These are phyloP conservation scores for Clupea harengus DNA, from an alignment of 2,113 vertebrate genomes.

Conservation along the genomic window DNA sequence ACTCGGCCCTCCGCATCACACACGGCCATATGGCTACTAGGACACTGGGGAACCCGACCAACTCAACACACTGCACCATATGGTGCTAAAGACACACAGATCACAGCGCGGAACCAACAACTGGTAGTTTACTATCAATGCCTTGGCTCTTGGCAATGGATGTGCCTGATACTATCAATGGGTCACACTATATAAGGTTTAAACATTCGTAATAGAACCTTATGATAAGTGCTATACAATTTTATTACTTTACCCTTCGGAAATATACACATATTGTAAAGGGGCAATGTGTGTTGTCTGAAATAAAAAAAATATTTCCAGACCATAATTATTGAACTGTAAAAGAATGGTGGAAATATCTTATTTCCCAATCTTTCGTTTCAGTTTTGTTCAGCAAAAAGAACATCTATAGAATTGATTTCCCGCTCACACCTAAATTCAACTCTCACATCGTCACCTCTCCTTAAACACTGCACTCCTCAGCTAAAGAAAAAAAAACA, in stretches of 20 bases:
- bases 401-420: neutral
- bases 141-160: neutral
- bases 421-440: neutral
- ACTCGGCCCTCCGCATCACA: constrained; percentile 44
- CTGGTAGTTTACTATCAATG: neutral
- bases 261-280: too few species aligned
- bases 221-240: neutral
- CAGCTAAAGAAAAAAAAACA: neutral
- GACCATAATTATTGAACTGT: neutral
- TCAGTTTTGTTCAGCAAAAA: neutral
- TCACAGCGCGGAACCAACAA: neutral
- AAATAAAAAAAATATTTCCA: too few species aligned
- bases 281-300: too few species aligned
- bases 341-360: neutral
- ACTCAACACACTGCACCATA: constrained; percentile 28
- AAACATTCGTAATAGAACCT: neutral
- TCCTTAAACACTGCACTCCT: neutral
- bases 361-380: neutral
- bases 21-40: constrained; percentile 34
- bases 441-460: neutral
- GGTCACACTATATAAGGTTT: neutral
- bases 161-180: neutral
- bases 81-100: neutral
- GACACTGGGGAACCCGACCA: neutral
- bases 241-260: too few species aligned